Percentiles rank a stretch among this genome's conserved stretches.
These are phyloP conservation scores for Agrilus cyanescens DNA, from an alignment of 2,888 invertebrate genomes.

Conservation along the genomic window DNA sequence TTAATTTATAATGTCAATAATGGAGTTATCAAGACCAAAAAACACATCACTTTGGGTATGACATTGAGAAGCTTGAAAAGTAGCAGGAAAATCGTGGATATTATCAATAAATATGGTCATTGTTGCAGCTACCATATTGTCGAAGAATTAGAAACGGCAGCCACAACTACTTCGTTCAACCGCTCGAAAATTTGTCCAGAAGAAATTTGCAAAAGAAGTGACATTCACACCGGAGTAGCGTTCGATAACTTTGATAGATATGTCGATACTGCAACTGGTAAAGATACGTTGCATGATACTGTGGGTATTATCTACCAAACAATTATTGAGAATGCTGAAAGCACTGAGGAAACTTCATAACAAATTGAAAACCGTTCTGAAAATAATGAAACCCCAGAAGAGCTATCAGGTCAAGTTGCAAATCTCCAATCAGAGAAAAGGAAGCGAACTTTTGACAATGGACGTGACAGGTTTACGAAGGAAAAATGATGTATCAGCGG, in stretches of 20 bases:
- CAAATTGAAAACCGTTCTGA: no score
- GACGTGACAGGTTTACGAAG: slow-evolving; percentile 12
- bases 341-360: no score
- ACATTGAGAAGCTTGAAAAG: slow-evolving; percentile 23
- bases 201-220: no score
- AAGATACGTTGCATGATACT: no score
- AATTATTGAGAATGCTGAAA: slow-evolving; percentile 18
- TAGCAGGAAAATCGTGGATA: slow-evolving; percentile 19
- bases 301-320: no score
- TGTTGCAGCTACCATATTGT: slow-evolving; percentile 20
- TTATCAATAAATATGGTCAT: slow-evolving; percentile 25
- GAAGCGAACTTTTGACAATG: slow-evolving; percentile 13
- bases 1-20: slow-evolving; percentile 15
- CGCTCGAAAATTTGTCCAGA: no score
- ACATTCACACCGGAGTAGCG: background rate
- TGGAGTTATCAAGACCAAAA: slow-evolving; percentile 18
- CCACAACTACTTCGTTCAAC: background rate
- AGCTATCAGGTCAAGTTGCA: no score
- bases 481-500: slow-evolving; percentile 18
- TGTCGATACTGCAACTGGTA: slow-evolving; percentile 1
- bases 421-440: no score
- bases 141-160: slow-evolving; percentile 18
- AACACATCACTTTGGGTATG: slow-evolving; percentile 22
- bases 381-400: no score
- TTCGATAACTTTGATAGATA: background rate